These are phyloP conservation scores for Cisticola juncidis DNA, from an alignment of 2,113 vertebrate genomes.

Conservation along the genomic window DNA sequence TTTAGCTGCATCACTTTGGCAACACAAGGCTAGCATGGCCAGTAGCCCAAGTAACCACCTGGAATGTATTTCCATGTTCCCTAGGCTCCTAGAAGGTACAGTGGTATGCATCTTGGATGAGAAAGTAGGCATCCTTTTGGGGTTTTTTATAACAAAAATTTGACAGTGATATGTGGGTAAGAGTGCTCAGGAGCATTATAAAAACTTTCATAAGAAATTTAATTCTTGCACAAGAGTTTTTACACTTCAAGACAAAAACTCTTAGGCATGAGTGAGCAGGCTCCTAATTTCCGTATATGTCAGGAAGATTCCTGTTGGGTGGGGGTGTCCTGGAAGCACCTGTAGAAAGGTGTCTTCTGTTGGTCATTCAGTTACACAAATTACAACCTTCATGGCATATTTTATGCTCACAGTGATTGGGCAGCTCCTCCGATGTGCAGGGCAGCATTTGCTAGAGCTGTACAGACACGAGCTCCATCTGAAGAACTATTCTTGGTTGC, in stretches of 20 bases:
- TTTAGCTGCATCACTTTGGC: neutral
- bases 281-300: neutral
- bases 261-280: neutral
- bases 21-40: neutral
- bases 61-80: neutral
- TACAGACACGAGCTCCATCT: conserved; percentile 39
- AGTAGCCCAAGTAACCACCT: neutral
- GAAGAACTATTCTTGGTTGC: conserved; percentile 49
- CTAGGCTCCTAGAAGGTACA: neutral
- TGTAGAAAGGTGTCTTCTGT: neutral
- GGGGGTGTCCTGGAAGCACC: neutral
- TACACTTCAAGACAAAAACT: neutral
- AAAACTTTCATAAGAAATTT: neutral
- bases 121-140: neutral
- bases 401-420: neutral
- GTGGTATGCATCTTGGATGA: neutral
- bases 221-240: neutral
- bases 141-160: neutral
- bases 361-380: neutral
- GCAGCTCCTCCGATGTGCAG: neutral
- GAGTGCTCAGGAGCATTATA: neutral
- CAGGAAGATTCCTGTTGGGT: neutral
- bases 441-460: neutral
- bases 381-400: neutral
- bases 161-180: neutral